Base-by-base conservation (phyloP, 2,888 invertebrate genomes). In the Drosophila anomelani region DNA sequence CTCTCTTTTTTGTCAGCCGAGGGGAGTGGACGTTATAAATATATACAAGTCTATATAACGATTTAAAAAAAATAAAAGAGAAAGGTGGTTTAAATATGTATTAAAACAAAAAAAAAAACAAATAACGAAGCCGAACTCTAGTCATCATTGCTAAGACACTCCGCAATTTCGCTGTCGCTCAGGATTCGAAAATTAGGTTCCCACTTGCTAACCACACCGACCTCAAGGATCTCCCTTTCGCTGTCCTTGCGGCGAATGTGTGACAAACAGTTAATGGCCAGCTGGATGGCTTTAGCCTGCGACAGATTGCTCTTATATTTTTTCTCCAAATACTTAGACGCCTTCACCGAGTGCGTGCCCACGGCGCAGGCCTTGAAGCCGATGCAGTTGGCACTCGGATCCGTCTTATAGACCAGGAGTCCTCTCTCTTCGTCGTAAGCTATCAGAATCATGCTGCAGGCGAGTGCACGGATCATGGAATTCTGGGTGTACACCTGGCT, bases 321-420 rank as follows among this genome's bases (percentile, higher is more conserved):
- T 94, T 99, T 99, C 93, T 99, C 99, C 82, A 99, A 94, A 92
- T 98, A 99, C 76, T 97, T 97, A 91, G 97, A 98, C 3, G 98
- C 99, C 92, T 99, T 98, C 0, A 97, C 96, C 92, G 98, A 98
- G 93, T 99, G 99, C 3, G 98, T 96, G 26, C 99, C 99, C 32
- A 98, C 98, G n/a, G 98, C 95, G 66, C 97, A 96, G 0, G 98
- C 99, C 90, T 95, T 95, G 93, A 98, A 99, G 2, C 99, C 98
- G 92, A 98, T 98, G 93, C 96, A 99, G 93, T 99, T 99, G 32
- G 99, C 99, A 8, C 99, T 99, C 6, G 99, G 99, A 93, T 99
- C 99, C 0, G 99, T 97, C 94, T 99, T 99, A 93, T 96, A 99
- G 68, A 99, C 96, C 83, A 96, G 95, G 0, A 99, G 97, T 0